Base-by-base conservation (phyloP, 2,888 invertebrate genomes). In the Charanyca ferruginea region DNA sequence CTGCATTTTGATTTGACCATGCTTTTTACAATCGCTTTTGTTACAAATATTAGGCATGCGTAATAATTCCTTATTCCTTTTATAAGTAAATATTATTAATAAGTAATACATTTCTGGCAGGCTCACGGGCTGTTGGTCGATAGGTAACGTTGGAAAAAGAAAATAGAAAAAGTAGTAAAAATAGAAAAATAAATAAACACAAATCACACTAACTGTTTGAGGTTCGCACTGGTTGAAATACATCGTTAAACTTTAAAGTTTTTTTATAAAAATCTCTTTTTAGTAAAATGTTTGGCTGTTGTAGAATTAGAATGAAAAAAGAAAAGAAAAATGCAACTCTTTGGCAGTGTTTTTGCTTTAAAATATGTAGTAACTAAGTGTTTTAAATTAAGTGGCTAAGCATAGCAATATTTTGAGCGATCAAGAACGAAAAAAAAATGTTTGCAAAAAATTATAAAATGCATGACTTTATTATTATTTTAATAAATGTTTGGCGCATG, bases 401-500 rank as follows among this genome's bases (percentile, higher is more conserved):
- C 23, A 85, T 89, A 88, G 83, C 92, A 89, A 91, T 89, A 88
- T 88, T 89, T 87, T 89, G 85, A 93, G 94, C 94, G 94, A 95
- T 94, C 94, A 94, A 82, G 82, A 83, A 73, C 72, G 57, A 81
- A 70, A 65, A 76, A 48, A 62, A 63, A 59, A 65, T 67, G 13
- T 38, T 4, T 22, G 66, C 42, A 55, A 60, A 57, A 59, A 61
- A 79, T n/a, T n/a, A n/a, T n/a, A n/a, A n/a, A 80, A 66, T 85
- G 90, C 88, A 91, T 81, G 83, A 52, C 54, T 61, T 69, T 58
- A 55, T 53, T 62, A 22, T 55, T 23, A 38, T 52, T 13, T 7
- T 53, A 23, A 59, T 25, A 52, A 66, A 38, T 59, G 55, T 79
- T 66, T 67, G 60, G 44, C 59, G 81, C 81, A 81, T 81, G 81